Percentiles rank a stretch among this genome's conserved stretches.
Evolutionary conservation across 1,140 invertebrate species (phyloP).

Genomic region (Drosophila tsacasi): DNA sequence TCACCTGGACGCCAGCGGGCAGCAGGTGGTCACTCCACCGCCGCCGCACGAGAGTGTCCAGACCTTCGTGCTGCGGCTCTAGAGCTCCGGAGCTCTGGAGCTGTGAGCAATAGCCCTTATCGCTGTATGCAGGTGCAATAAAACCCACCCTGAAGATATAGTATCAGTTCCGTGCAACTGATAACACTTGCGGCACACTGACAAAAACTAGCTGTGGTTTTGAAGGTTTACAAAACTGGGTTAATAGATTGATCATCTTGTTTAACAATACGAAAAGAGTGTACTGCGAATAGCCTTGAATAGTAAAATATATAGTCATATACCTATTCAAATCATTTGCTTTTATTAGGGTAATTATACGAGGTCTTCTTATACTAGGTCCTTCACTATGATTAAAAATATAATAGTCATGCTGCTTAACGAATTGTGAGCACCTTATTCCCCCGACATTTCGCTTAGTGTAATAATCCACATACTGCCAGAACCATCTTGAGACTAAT

Average conservation of each 20-base stretch:
- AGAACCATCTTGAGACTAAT: constrained; percentile 30
- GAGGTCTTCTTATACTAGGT: too few relatives aligned
- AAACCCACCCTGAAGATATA: not conserved
- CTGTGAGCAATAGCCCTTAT: not conserved
- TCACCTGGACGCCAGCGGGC: constrained; percentile 51
- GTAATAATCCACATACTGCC: constrained; percentile 4
- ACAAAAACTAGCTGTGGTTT: not conserved
- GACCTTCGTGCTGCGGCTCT: constrained; percentile 48
- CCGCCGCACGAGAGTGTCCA: constrained; percentile 61
- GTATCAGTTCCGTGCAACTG: not conserved
- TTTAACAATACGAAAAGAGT: not conserved
- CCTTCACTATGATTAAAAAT: not conserved
- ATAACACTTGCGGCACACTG: not conserved
- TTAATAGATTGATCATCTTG: not conserved
- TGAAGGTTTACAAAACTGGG: not conserved
- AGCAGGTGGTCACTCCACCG: constrained; percentile 56
- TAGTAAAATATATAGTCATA: not conserved
- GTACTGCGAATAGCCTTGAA: not conserved
- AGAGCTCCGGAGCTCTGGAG: constrained; percentile 3
- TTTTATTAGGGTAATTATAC: too few relatives aligned
- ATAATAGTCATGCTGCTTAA: not conserved
- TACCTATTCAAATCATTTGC: too few relatives aligned
- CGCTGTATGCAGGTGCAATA: not conserved
- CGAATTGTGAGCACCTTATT: too few relatives aligned
- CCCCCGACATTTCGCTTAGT: not conserved